These are phyloP conservation scores for Halichoeres trimaculatus DNA, from an alignment of 2,113 vertebrate genomes.

Conservation along the genomic window DNA sequence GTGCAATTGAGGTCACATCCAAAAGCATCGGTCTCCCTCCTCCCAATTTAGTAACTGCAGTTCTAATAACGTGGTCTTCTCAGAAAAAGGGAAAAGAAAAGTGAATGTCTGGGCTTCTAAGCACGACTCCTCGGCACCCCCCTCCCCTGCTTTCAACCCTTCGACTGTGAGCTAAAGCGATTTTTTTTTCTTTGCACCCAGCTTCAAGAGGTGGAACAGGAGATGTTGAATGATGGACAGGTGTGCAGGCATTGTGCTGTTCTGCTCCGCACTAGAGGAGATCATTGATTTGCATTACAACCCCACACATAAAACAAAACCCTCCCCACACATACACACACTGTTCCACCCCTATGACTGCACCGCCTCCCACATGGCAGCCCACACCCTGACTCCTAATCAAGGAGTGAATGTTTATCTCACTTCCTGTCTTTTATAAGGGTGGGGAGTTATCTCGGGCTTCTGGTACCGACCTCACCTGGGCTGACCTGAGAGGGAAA, in stretches of 20 bases:
- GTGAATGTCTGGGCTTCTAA: constrained; percentile 70
- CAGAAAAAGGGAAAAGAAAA: constrained; percentile 61
- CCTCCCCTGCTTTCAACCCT: constrained; percentile 58
- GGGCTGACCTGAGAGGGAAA: constrained; percentile 70
- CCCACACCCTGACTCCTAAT: constrained; percentile 60
- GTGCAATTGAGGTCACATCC: constrained; percentile 78
- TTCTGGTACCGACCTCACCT: constrained; percentile 64
- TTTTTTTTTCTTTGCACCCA: constrained; percentile 48
- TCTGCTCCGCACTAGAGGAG: constrained; percentile 75
- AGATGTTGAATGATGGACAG: constrained; percentile 81
- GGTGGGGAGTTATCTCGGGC: constrained; percentile 66
- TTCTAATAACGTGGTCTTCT: constrained; percentile 73
- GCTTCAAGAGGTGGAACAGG: constrained; percentile 74
- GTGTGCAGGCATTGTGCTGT: constrained; percentile 78
- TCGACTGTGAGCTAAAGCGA: constrained; percentile 67
- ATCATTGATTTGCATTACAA: constrained; percentile 80
- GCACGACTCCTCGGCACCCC: constrained; percentile 39
- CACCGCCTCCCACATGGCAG: constrained; percentile 65
- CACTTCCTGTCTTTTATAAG: constrained; percentile 72
- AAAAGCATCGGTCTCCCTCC: constrained; percentile 71
- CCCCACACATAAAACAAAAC: constrained; percentile 67
- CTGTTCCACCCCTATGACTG: constrained; percentile 73
- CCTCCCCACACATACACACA: constrained; percentile 11
- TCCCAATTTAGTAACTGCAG: constrained; percentile 65
- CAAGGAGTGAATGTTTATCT: constrained; percentile 72